A percentile compares a stretch with the other conserved stretches of the same genome.
These are phyloP conservation scores for Centropus bengalensis DNA, from an alignment of 2,113 vertebrate genomes.

Conservation along the genomic window DNA sequence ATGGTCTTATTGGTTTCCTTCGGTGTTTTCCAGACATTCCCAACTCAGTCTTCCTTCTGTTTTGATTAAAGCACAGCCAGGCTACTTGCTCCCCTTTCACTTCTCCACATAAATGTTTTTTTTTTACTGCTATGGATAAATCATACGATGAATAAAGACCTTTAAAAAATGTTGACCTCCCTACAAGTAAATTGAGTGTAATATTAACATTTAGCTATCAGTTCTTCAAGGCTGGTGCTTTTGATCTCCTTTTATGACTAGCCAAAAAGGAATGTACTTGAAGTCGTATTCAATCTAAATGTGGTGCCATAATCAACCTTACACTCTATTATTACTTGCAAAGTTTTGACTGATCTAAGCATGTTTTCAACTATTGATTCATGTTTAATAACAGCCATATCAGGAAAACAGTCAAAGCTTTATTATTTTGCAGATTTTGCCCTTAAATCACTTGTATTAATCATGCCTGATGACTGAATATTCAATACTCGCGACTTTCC, in stretches of 20 bases:
- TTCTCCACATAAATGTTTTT: background rate
- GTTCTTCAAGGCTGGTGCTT: background rate
- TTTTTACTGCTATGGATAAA: slow-evolving; percentile 10
- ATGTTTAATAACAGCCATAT: slow-evolving; percentile 48
- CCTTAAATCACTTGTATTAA: slow-evolving; percentile 60
- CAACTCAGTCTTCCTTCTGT: background rate
- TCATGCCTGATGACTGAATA: slow-evolving; percentile 37
- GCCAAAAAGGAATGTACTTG: slow-evolving; percentile 40
- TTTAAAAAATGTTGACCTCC: slow-evolving; percentile 24
- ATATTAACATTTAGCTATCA: slow-evolving; percentile 28
- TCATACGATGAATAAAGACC: background rate
- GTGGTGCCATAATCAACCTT: slow-evolving; percentile 18
- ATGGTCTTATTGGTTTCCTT: background rate
- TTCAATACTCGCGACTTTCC: slow-evolving; percentile 18
- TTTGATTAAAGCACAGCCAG: background rate
- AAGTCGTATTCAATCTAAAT: slow-evolving; percentile 46
- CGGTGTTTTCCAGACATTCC: background rate
- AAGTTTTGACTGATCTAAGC: slow-evolving; percentile 51
- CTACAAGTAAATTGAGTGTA: slow-evolving; percentile 1
- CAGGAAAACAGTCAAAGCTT: slow-evolving; percentile 36
- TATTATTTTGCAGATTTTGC: slow-evolving; percentile 48
- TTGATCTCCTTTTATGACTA: slow-evolving; percentile 54
- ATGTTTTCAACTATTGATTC: slow-evolving; percentile 52
- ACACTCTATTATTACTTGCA: slow-evolving; percentile 27
- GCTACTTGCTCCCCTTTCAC: background rate